phyloP scores from a whole-genome alignment of 2,113 vertebrate genomes.

The Riparia riparia region DNA sequence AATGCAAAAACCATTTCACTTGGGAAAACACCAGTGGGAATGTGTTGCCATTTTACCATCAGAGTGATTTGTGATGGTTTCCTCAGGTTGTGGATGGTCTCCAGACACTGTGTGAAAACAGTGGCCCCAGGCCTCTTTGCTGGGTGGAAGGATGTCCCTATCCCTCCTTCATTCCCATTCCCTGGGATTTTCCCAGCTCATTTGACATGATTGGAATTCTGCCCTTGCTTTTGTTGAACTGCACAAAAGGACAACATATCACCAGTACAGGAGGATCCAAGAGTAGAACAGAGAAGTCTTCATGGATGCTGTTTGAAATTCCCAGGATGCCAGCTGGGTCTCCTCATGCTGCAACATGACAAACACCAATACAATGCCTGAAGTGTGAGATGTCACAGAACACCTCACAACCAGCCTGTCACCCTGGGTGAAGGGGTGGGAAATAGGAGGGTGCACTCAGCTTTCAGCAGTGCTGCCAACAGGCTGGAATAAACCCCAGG shows the following conservation, averaged over 20 bases:
- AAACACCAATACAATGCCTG: background rate
- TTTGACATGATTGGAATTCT: background rate
- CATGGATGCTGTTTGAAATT: background rate
- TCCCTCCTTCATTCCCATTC: background rate
- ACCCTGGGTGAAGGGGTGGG: background rate
- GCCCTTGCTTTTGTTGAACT: background rate
- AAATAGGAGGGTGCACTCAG: background rate
- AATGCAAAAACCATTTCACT: background rate
- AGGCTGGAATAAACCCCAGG: background rate
- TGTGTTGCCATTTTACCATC: background rate
- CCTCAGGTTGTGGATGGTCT: background rate
- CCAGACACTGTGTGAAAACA: fast-evolving
- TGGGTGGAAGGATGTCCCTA: background rate
- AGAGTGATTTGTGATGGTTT: background rate
- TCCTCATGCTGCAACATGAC: background rate
- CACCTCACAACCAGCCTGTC: background rate
- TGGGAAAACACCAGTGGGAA: background rate
- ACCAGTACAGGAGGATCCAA: background rate
- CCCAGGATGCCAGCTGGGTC: background rate
- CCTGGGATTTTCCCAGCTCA: background rate
- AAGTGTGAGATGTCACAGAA: slow-evolving; percentile 3
- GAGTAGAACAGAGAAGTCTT: background rate
- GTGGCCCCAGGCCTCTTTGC: background rate
- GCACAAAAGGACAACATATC: background rate
- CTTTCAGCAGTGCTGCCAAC: background rate